Evolutionary conservation across 2,797 vertebrate genomes (phyloP).

Genomic region (Gymnoscopelus braueri): DNA sequence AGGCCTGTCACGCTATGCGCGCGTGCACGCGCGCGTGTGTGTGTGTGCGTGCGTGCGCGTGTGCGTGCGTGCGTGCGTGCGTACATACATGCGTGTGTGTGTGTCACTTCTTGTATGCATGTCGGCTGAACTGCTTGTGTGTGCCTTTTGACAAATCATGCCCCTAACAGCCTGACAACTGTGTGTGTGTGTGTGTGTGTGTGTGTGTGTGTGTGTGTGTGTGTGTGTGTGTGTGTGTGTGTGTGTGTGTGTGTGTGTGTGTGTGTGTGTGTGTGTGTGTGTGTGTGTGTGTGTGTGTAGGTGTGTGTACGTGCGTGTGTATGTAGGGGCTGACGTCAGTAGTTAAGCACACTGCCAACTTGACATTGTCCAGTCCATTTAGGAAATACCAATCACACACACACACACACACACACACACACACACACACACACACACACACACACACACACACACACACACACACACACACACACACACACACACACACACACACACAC

Average conservation of each 20-base stretch:
- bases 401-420: slow-evolving; percentile 31
- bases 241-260: slow-evolving; percentile 15
- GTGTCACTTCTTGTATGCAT: slow-evolving; percentile 17
- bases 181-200: background rate
- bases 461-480: background rate
- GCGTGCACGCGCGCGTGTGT: background rate
- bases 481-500: no score
- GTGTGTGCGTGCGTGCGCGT: background rate
- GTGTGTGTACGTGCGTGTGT: background rate
- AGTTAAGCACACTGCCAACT: slow-evolving; percentile 40
- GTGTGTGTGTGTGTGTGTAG: slow-evolving; percentile 16
- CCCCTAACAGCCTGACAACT: background rate
- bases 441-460: slow-evolving; percentile 27
- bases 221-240: background rate
- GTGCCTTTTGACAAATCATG: slow-evolving; percentile 19
- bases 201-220: background rate
- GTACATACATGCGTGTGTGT: background rate
- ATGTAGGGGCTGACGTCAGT: slow-evolving; percentile 39
- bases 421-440: slow-evolving; percentile 27
- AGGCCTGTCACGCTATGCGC: slow-evolving; percentile 10
- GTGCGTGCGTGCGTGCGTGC: background rate
- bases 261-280: slow-evolving; percentile 14
- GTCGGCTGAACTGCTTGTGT: slow-evolving; percentile 13
- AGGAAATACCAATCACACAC: slow-evolving; percentile 33
- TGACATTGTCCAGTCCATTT: slow-evolving; percentile 51